phyloP scores from a whole-genome alignment of 2,113 vertebrate species.

The Pygoscelis antarcticus region DNA sequence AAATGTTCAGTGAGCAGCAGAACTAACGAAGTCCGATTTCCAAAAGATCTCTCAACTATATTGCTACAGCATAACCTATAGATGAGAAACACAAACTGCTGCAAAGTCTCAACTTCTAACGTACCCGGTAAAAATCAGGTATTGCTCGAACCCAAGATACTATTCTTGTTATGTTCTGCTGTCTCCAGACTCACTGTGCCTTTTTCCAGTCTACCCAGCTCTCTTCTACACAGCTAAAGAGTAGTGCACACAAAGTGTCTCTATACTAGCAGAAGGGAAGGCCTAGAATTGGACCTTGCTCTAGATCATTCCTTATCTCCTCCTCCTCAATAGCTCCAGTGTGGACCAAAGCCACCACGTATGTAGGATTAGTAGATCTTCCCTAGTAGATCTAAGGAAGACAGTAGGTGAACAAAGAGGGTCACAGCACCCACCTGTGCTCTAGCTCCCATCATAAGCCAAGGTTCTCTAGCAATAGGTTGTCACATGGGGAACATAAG shows the following conservation, averaged over 20 bases:
- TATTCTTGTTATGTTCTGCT: neutral
- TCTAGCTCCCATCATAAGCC: neutral
- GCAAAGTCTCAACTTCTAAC: neutral
- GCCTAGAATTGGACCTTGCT: neutral
- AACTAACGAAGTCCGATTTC: neutral
- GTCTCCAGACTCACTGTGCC: neutral
- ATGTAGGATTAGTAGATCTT: neutral
- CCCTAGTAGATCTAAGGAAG: neutral
- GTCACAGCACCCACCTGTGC: neutral
- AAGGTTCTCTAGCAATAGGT: neutral
- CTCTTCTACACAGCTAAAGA: neutral
- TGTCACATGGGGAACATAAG: rapidly evolving
- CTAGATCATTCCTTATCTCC: neutral
- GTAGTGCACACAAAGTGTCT: neutral
- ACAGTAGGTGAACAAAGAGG: neutral
- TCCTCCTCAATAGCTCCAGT: neutral
- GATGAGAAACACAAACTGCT: neutral
- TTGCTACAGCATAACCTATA: neutral
- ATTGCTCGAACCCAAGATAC: neutral
- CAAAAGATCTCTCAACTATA: neutral
- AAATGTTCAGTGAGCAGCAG: neutral
- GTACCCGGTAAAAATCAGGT: neutral
- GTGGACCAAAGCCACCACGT: neutral
- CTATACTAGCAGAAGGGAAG: neutral
- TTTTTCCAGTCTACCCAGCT: neutral